These are phyloP conservation scores for Tetragonula clypearis DNA, from an alignment of 1,140 invertebrate genomes.

Conservation along the genomic window DNA sequence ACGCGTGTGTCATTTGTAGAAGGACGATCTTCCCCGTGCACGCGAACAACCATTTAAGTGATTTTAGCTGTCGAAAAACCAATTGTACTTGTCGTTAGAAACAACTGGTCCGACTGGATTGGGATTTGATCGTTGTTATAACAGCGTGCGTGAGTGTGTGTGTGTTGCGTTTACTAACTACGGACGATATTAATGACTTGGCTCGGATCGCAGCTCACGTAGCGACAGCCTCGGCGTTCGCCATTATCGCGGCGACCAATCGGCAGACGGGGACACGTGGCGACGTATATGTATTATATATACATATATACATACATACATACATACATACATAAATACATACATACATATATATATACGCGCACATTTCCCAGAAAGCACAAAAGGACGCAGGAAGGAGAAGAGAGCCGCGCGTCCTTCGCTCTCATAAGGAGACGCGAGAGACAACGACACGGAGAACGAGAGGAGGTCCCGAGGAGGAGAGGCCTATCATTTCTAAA, in stretches of 20 bases:
- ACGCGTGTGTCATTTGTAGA: background rate
- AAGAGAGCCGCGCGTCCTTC: conserved; percentile 53
- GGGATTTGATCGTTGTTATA: conserved; percentile 28
- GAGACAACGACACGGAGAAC: conserved; percentile 36
- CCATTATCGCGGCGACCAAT: conserved; percentile 62
- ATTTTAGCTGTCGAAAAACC: background rate
- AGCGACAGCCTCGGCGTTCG: conserved; percentile 61
- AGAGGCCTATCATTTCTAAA: conserved; percentile 61
- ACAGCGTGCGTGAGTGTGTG: background rate
- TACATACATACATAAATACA: conserved; percentile 1
- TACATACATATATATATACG: conserved; percentile 12
- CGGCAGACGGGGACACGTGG: conserved; percentile 52
- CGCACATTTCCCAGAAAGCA: conserved; percentile 64
- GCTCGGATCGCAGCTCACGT: conserved; percentile 65
- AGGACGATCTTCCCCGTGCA: too few species aligned
- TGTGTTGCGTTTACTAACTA: background rate
- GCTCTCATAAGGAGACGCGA: conserved; percentile 33
- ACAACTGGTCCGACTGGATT: conserved; percentile 14
- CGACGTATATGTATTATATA: conserved; percentile 17
- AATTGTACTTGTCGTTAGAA: background rate
- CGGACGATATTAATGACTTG: conserved; percentile 60
- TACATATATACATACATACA: too few species aligned
- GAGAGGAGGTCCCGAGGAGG: too few species aligned
- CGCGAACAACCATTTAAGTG: background rate
- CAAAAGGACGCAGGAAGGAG: conserved; percentile 64